A percentile compares a stretch with the other conserved stretches of the same genome.
Conservation (phyloP, 2,113 vertebrate species). For the Istiophorus platypterus region DNA sequence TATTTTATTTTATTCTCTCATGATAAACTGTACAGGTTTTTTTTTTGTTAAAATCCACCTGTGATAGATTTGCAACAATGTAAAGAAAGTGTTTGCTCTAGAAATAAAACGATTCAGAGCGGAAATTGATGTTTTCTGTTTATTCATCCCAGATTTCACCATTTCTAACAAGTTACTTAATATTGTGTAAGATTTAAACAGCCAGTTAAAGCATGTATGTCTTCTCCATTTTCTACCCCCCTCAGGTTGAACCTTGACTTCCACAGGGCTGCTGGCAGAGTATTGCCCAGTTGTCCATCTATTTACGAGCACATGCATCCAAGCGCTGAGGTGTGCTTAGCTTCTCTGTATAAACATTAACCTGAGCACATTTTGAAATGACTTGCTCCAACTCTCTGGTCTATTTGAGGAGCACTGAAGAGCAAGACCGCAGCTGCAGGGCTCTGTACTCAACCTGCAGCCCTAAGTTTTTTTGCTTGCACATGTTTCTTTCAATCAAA, state of each 20-base stretch:
- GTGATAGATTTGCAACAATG: slow-evolving; percentile 96
- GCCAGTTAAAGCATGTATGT: background rate
- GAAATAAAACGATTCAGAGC: slow-evolving; percentile 87
- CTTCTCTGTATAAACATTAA: slow-evolving; percentile 68
- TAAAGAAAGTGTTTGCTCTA: slow-evolving; percentile 91
- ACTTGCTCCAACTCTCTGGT: slow-evolving; percentile 25
- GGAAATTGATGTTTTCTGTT: slow-evolving; percentile 11
- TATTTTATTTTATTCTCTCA: slow-evolving; percentile 84
- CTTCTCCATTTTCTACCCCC: background rate
- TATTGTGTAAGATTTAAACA: background rate
- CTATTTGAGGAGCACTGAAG: background rate
- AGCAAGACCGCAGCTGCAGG: slow-evolving; percentile 20
- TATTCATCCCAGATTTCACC: background rate
- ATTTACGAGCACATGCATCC: slow-evolving; percentile 27
- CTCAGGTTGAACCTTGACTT: slow-evolving; percentile 10
- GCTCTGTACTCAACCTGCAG: background rate
- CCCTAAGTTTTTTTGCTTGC: no score
- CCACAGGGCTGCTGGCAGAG: background rate
- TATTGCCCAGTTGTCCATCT: slow-evolving; percentile 16
- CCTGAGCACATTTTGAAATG: slow-evolving; percentile 46
- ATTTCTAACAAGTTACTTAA: background rate
- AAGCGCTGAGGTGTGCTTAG: slow-evolving; percentile 46
- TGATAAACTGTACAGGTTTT: slow-evolving; percentile 91
- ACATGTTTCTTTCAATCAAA: background rate
- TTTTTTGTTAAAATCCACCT: slow-evolving; percentile 91